These are phyloP conservation scores for Leptopilina drosophilae DNA, from an alignment of 2,888 invertebrate species.

Conservation along the genomic window DNA sequence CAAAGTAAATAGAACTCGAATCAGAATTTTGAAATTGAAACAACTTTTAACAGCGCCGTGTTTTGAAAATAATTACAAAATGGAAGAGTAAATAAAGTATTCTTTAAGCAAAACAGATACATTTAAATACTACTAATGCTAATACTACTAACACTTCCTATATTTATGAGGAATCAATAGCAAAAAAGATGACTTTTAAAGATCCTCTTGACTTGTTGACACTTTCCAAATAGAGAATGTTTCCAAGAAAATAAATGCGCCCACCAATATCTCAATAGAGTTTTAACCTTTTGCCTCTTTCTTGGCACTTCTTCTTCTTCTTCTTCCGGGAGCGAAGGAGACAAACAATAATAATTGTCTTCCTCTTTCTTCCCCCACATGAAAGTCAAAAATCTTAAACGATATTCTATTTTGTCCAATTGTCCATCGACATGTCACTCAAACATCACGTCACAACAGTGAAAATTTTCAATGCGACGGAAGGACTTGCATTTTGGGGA, in stretches of 20 bases:
- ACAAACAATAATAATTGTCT: constrained; percentile 48
- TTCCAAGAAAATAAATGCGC: neutral
- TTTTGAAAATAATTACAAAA: no score
- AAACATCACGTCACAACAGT: constrained; percentile 61
- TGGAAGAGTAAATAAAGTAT: no score
- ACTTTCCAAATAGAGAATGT: constrained; percentile 7
- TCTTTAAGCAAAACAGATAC: no score
- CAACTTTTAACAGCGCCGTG: no score
- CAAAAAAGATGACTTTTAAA: neutral
- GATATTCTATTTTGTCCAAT: constrained; percentile 49
- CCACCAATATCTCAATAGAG: neutral
- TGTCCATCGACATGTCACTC: constrained; percentile 63
- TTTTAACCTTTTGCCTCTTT: no score
- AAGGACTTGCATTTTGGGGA: constrained; percentile 26
- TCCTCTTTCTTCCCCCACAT: constrained; percentile 39
- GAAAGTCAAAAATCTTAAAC: constrained; percentile 57
- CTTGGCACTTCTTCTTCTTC: neutral
- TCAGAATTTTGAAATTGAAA: no score
- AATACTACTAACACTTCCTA: no score
- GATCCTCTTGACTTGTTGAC: constrained; percentile 33
- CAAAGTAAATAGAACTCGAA: no score
- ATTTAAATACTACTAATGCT: no score
- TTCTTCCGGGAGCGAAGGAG: neutral
- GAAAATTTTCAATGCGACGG: constrained; percentile 47
- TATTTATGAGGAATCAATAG: no score